These are phyloP conservation scores for Venustoraphidia nigricollis DNA, from an alignment of 2,888 invertebrate genomes.

Conservation along the genomic window DNA sequence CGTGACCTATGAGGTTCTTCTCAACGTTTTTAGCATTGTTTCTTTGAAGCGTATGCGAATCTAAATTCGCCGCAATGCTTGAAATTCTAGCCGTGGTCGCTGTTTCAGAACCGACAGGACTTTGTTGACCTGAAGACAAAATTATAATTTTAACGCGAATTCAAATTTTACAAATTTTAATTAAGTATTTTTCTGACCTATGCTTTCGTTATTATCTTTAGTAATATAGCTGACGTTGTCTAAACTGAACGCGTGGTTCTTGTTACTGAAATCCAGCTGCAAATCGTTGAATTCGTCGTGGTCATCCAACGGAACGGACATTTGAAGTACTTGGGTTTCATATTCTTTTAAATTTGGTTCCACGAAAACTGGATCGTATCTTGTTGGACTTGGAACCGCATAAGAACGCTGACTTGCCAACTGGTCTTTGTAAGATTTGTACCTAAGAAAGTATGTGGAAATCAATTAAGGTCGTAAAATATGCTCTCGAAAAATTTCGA, in stretches of 20 bases:
- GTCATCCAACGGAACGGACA: constrained; percentile 80
- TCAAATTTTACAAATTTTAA: constrained; percentile 2
- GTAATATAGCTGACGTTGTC: constrained; percentile 83
- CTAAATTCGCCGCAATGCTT: constrained; percentile 26
- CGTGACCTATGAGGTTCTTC: constrained; percentile 25
- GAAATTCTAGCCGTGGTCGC: constrained; percentile 70
- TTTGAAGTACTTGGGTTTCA: constrained; percentile 86
- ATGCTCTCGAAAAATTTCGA: too few species aligned
- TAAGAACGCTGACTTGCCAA: constrained; percentile 29
- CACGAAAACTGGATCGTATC: constrained; percentile 54
- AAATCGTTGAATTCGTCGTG: constrained; percentile 62
- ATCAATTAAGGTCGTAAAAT: too few species aligned
- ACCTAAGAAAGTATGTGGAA: constrained; percentile 34
- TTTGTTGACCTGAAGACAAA: constrained; percentile 43
- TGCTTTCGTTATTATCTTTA: constrained; percentile 49
- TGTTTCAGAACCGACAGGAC: constrained; percentile 69
- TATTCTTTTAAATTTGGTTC: constrained; percentile 82
- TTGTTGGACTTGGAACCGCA: constrained; percentile 39
- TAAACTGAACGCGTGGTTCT: constrained; percentile 74
- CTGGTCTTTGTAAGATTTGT: constrained; percentile 73
- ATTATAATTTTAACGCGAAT: constrained; percentile 2
- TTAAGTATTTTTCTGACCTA: constrained; percentile 19
- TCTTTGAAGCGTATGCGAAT: constrained; percentile 24
- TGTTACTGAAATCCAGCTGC: constrained; percentile 73
- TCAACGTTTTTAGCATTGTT: constrained; percentile 26